Evolutionary conservation across 1,140 invertebrate genomes (phyloP).

Genomic region (Paralvinella palmiformis): DNA sequence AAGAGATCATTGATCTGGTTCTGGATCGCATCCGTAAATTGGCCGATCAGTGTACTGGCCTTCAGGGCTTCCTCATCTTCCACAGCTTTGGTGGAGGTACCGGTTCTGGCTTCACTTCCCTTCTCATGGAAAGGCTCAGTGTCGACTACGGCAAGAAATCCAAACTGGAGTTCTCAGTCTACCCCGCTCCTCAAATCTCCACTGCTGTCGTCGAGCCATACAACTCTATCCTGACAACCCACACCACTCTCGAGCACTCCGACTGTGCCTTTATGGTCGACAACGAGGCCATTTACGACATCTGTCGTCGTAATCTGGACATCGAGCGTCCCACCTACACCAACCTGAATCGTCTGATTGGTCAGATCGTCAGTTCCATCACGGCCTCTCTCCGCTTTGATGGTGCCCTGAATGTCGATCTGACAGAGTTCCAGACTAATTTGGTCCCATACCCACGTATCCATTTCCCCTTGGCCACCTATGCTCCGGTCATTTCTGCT

Average conservation of each 20-base stretch:
- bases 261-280: constrained; percentile 80
- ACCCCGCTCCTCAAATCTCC: constrained; percentile 80
- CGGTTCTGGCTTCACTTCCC: constrained; percentile 79
- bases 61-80: constrained; percentile 83
- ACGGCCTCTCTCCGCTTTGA: constrained; percentile 67
- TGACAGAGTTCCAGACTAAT: constrained; percentile 73
- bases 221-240: constrained; percentile 74
- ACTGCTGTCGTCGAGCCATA: constrained; percentile 84
- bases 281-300: constrained; percentile 81
- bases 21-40: constrained; percentile 43
- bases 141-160: constrained; percentile 87
- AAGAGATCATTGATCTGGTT: constrained; percentile 50
- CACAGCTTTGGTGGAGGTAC: constrained; percentile 87
- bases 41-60: constrained; percentile 68
- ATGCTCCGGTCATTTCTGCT: constrained; percentile 46
- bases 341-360: constrained; percentile 72
- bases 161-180: constrained; percentile 82
- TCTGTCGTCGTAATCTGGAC: constrained; percentile 64
- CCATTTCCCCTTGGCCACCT: constrained; percentile 46
- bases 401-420: constrained; percentile 72
- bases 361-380: constrained; percentile 62
- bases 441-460: constrained; percentile 49
- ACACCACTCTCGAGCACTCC: constrained; percentile 70
- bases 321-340: constrained; percentile 72
- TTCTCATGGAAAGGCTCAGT: constrained; percentile 80